Evolutionary conservation across 2,113 vertebrate species (phyloP).

Genomic region (Ivindomyrus marchei): DNA sequence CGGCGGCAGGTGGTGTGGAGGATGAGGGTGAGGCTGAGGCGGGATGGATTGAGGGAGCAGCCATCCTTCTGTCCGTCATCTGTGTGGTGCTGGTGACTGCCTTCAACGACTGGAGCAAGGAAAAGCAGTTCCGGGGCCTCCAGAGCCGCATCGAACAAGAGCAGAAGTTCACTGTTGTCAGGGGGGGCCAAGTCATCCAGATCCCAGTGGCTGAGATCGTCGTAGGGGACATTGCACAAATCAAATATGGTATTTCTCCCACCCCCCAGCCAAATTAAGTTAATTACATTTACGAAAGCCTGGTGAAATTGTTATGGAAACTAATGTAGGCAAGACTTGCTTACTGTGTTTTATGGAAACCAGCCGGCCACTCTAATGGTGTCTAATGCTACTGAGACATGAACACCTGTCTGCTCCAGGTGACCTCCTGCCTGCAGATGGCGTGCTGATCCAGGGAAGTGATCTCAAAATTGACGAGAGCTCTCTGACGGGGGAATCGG

Average conservation of each 20-base stretch:
- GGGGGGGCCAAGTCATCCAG: constrained; percentile 91
- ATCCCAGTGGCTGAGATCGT: constrained; percentile 95
- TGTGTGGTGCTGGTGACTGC: constrained; percentile 97
- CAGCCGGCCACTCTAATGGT: not conserved
- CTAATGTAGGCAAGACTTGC: not conserved
- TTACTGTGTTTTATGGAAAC: not conserved
- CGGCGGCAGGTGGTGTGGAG: constrained; percentile 69
- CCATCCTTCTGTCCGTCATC: constrained; percentile 91
- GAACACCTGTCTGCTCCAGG: constrained; percentile 55
- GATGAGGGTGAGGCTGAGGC: constrained; percentile 89
- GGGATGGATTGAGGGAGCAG: constrained; percentile 96
- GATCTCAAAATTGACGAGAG: constrained; percentile 98
- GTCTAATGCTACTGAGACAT: not conserved
- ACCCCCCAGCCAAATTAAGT: not conserved
- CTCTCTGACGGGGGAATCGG: constrained; percentile 95
- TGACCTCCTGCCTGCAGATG: constrained; percentile 93
- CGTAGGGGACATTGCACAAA: constrained; percentile 94
- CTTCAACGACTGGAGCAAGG: constrained; percentile 99
- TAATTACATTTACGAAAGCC: not conserved
- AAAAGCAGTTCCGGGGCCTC: constrained; percentile 94
- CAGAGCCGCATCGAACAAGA: constrained; percentile 98
- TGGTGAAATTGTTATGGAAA: not conserved
- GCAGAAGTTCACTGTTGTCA: constrained; percentile 94
- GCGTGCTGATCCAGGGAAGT: constrained; percentile 92
- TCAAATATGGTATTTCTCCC: constrained; percentile 86